Conservation (phyloP, 2,888 invertebrate species). For the Neoitamus cyanurus region DNA sequence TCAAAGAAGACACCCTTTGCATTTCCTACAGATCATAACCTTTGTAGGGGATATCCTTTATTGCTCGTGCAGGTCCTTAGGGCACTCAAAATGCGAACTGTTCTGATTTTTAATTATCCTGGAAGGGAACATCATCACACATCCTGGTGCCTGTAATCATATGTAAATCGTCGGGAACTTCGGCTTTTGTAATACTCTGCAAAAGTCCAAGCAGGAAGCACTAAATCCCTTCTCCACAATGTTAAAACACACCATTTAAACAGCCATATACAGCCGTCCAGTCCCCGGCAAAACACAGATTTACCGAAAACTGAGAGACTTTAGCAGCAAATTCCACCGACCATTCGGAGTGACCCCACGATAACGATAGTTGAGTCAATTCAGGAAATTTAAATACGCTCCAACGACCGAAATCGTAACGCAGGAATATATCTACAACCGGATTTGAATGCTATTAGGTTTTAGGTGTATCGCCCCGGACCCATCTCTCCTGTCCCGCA, state of each 20-base stretch:
- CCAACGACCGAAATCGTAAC: slow-evolving; percentile 44
- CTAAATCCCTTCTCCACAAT: slow-evolving; percentile 14
- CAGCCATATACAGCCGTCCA: not conserved
- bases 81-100: not conserved
- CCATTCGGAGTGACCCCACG: slow-evolving; percentile 44
- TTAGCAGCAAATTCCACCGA: slow-evolving; percentile 42
- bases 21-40: too few relatives aligned
- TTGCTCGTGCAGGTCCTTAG: not conserved
- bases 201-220: slow-evolving; percentile 14
- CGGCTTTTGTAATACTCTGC: not conserved
- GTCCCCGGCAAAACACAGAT: not conserved
- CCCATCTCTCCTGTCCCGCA: not conserved
- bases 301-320: slow-evolving; percentile 29
- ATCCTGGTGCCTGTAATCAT: not conserved
- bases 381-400: slow-evolving; percentile 53
- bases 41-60: not conserved
- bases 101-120: not conserved
- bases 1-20: too few relatives aligned
- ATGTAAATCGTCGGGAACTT: not conserved
- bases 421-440: slow-evolving; percentile 50
- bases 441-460: slow-evolving; percentile 52
- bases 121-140: not conserved
- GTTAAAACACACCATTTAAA: slow-evolving; percentile 40
- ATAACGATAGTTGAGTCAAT: slow-evolving; percentile 49
- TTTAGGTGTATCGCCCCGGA: slow-evolving; percentile 48